A percentile compares a stretch with the other conserved stretches of the same genome.
Evolutionary conservation across 1,140 invertebrate genomes (phyloP).

Genomic region (Euborellia annulipes): DNA sequence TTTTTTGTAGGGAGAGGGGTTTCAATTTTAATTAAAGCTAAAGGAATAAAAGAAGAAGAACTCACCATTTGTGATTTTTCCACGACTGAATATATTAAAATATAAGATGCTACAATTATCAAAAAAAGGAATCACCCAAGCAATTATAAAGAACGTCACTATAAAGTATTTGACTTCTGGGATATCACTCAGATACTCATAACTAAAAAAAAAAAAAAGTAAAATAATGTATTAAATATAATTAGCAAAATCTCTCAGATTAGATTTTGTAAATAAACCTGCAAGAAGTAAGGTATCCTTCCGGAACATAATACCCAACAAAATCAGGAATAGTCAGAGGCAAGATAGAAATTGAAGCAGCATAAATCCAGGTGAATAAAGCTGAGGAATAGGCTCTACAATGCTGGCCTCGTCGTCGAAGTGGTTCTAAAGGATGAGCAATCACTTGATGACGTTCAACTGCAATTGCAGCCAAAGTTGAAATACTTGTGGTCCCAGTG

Average conservation of each 20-base stretch:
- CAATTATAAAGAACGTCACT: constrained; percentile 20
- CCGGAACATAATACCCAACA: constrained; percentile 54
- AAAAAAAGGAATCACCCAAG: constrained; percentile 23
- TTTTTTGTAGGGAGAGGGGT: too few species aligned
- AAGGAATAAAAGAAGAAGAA: too few species aligned
- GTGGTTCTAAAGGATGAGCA: constrained; percentile 48
- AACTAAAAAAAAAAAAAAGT: too few species aligned
- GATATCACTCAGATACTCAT: constrained; percentile 9
- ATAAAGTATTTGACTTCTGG: constrained; percentile 21
- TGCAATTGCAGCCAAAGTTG: constrained; percentile 49
- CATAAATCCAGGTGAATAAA: constrained; percentile 53
- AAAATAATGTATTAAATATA: too few species aligned
- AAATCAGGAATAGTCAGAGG: constrained; percentile 47
- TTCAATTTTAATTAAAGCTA: too few species aligned
- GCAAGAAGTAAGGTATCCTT: constrained; percentile 63
- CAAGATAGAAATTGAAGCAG: constrained; percentile 42
- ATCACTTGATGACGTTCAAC: constrained; percentile 54
- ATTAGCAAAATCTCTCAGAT: too few species aligned
- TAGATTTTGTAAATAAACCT: constrained; percentile 47
- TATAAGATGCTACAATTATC: constrained; percentile 26
- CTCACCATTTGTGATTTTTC: constrained; percentile 15
- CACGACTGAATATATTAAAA: constrained; percentile 25
- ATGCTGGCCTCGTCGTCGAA: constrained; percentile 37
- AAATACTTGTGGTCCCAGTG: constrained; percentile 52
- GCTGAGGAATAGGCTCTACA: constrained; percentile 41